Percentiles rank a stretch among this genome's conserved stretches.
phyloP scores from a whole-genome alignment of 2,797 vertebrate genomes.

The Adrianichthys oophorus region DNA sequence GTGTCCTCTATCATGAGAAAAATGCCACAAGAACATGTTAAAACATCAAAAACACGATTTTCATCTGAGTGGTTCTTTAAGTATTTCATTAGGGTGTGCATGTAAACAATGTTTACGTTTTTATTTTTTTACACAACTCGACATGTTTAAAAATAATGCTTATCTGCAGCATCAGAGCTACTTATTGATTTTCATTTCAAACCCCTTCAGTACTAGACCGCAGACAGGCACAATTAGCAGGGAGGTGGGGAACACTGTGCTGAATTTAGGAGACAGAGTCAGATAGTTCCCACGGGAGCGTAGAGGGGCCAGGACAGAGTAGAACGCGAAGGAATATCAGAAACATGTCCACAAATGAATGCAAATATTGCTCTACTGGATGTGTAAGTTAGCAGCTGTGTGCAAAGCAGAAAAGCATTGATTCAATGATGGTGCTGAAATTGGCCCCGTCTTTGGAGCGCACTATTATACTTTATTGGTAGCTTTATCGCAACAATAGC shows the following conservation, averaged over 20 bases:
- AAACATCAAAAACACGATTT: too few relatives aligned
- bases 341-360: conserved; percentile 11
- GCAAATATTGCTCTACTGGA: conserved; percentile 17
- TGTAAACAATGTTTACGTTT: not conserved
- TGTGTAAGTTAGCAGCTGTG: conserved; percentile 19
- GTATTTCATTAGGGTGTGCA: not conserved
- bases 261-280: conserved; percentile 22
- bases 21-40: too few relatives aligned
- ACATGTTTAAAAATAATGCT: not conserved
- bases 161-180: conserved; percentile 4
- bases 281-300: conserved; percentile 9
- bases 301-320: conserved; percentile 9
- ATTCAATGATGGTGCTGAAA: conserved; percentile 4
- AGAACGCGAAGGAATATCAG: conserved; percentile 8
- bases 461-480: not conserved
- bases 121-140: not conserved
- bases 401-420: conserved; percentile 7
- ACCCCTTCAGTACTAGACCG: conserved; percentile 3
- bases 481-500: not conserved
- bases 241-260: conserved; percentile 11
- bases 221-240: conserved; percentile 16
- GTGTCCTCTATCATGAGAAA: too few relatives aligned
- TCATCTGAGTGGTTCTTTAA: not conserved
- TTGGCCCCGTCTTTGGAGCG: not conserved
- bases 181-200: conserved; percentile 5